Evolutionary conservation across 2,888 invertebrate species (phyloP).

Genomic region (Megastigmus dorsalis): DNA sequence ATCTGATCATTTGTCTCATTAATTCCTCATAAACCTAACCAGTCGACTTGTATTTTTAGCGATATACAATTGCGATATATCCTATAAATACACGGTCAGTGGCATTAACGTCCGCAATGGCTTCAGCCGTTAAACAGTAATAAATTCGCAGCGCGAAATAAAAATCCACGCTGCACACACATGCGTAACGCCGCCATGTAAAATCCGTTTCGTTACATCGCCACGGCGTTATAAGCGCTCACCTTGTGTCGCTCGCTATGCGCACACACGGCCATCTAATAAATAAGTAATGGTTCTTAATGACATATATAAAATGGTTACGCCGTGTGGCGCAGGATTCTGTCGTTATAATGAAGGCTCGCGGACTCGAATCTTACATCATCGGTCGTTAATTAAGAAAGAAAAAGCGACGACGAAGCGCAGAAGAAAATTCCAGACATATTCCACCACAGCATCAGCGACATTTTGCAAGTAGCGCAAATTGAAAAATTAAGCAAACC

Average conservation of each 20-base stretch:
- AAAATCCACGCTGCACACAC: no score
- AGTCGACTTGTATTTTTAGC: no score
- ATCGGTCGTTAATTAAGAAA: background rate
- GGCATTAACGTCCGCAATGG: conserved; percentile 7
- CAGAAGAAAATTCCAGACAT: background rate
- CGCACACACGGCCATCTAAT: background rate
- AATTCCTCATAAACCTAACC: no score
- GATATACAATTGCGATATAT: background rate
- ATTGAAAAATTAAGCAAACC: background rate
- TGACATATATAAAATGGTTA: conserved; percentile 16
- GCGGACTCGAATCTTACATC: background rate
- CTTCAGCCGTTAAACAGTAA: background rate
- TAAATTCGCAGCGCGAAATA: no score
- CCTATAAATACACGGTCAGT: conserved; percentile 14
- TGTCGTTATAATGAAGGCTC: conserved; percentile 14
- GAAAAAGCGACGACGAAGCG: background rate
- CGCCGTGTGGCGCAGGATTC: background rate
- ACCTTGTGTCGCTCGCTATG: conserved; percentile 15
- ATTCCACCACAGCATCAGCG: background rate
- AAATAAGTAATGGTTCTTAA: conserved; percentile 13
- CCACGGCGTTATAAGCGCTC: background rate
- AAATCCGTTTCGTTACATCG: no score
- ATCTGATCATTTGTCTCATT: no score
- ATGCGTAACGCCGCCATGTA: no score
- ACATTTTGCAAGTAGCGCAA: background rate